phyloP scores from a whole-genome alignment of 2,888 invertebrate genomes.

The Tipula confusa region DNA sequence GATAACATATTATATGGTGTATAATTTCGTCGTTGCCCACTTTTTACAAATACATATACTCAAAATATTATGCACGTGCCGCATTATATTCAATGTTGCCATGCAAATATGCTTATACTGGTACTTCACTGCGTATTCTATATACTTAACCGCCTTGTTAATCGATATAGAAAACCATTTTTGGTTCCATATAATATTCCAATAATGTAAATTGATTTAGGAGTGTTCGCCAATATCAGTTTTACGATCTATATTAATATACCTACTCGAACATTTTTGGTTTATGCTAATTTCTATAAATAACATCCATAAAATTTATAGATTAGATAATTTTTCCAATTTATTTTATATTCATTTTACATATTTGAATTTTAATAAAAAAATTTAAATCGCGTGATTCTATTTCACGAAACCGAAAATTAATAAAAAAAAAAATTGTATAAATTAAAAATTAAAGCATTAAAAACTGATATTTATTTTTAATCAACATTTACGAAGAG shows the following conservation, averaged over 20 bases:
- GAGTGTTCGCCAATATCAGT: not conserved
- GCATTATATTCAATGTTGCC: not conserved
- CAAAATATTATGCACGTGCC: not conserved
- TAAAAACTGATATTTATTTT: not conserved
- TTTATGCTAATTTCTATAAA: conserved; percentile 25
- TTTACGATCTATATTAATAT: too few species aligned
- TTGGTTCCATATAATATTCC: not conserved
- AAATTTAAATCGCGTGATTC: not conserved
- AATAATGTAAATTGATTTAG: not conserved
- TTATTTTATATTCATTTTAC: conserved; percentile 6
- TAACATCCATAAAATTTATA: conserved; percentile 25
- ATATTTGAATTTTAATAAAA: not conserved
- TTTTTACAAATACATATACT: not conserved
- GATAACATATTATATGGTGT: not conserved
- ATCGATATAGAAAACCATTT: not conserved
- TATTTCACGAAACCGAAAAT: too few species aligned
- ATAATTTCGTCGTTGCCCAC: not conserved
- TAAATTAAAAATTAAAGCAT: not conserved
- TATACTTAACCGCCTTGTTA: not conserved
- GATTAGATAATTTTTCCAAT: not conserved
- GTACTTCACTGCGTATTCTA: not conserved
- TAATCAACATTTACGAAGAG: not conserved
- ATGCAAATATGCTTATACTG: not conserved
- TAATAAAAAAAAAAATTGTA: not conserved
- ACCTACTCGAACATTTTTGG: not conserved